phyloP scores from a whole-genome alignment of 2,797 vertebrate species.

The Pseudocheirus occidentalis region DNA sequence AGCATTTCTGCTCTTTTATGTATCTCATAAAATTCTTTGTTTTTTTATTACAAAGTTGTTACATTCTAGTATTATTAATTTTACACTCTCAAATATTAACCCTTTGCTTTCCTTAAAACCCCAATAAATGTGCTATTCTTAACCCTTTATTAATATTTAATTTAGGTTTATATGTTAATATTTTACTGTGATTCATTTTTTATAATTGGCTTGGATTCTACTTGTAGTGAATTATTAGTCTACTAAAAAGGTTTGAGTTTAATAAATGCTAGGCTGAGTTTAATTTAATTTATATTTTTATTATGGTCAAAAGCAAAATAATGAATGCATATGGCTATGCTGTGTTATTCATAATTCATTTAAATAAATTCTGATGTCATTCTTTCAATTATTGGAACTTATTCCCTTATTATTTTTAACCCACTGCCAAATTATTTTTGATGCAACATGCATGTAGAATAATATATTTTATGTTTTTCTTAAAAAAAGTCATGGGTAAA shows the following conservation, averaged over 20 bases:
- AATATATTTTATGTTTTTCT: constrained; percentile 68
- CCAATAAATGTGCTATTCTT: not conserved
- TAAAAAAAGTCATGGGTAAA: constrained; percentile 67
- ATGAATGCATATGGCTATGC: not conserved
- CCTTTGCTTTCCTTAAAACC: constrained; percentile 23
- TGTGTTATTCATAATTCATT: constrained; percentile 41
- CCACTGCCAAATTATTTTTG: constrained; percentile 70
- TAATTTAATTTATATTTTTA: constrained; percentile 43
- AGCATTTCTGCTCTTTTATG: constrained; percentile 19
- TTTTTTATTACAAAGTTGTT: constrained; percentile 29
- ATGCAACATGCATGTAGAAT: constrained; percentile 62
- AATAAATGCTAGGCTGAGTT: not conserved
- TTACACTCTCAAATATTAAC: not conserved
- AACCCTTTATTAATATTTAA: not conserved
- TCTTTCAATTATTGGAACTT: constrained; percentile 56
- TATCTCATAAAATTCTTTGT: not conserved
- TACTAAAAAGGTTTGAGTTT: no score
- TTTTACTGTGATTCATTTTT: constrained; percentile 19
- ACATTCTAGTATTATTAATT: not conserved
- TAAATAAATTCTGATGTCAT: constrained; percentile 51
- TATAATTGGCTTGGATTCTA: constrained; percentile 13
- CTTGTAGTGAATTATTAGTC: constrained; percentile 21
- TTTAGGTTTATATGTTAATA: constrained; percentile 35
- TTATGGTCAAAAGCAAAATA: constrained; percentile 37
- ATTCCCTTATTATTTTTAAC: constrained; percentile 57